Conservation (phyloP, 2,888 invertebrate species). For the Epistrophe grossulariae region DNA sequence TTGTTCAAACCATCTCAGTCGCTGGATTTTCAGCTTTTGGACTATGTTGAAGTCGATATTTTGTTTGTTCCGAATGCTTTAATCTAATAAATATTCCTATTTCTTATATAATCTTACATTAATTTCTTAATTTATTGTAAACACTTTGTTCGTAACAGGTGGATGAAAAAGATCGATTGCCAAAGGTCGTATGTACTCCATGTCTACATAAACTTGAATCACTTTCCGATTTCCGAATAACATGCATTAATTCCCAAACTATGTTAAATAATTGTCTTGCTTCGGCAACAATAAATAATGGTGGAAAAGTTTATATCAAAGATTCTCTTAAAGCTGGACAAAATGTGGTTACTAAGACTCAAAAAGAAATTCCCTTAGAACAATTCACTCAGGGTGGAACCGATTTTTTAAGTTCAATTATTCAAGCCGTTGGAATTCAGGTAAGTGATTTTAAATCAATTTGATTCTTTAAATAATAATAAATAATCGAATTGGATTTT, state of each 20-base stretch:
- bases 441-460: constrained; percentile 74
- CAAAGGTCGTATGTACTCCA: constrained; percentile 88
- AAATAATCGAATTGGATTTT: constrained; percentile 10
- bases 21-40: no score
- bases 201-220: constrained; percentile 87
- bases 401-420: constrained; percentile 82
- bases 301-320: constrained; percentile 88
- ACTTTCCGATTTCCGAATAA: constrained; percentile 87
- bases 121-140: background rate
- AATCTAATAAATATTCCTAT: background rate
- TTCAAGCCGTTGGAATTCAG: constrained; percentile 83
- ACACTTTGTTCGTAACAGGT: constrained; percentile 83
- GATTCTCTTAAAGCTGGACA: constrained; percentile 81
- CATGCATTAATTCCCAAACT: constrained; percentile 87
- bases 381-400: constrained; percentile 76
- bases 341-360: constrained; percentile 47
- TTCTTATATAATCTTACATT: background rate
- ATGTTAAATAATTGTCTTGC: constrained; percentile 89
- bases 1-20: no score
- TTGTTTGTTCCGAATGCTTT: background rate
- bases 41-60: no score
- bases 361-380: constrained; percentile 62
- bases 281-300: constrained; percentile 87
- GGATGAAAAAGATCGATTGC: constrained; percentile 88
- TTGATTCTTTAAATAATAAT: background rate